Base-by-base conservation (phyloP, 1,140 invertebrate species). In the Panagrolaimus sp. region DNA sequence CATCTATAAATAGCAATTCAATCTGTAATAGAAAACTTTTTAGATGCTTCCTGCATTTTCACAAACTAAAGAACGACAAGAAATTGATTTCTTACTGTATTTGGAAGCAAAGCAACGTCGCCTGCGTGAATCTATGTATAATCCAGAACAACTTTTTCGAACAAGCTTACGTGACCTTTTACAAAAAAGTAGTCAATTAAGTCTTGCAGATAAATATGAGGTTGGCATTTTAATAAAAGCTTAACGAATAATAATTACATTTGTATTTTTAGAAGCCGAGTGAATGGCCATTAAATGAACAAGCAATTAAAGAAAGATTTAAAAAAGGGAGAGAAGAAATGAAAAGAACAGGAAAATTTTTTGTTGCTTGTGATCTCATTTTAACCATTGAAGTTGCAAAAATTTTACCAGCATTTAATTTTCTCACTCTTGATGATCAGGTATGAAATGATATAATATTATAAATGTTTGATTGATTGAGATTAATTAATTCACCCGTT, bases 361-460 rank as follows among this genome's bases (percentile, higher is more conserved):
- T 58, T 28, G 10, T 28, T 26, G 52, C 28, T 17, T 21, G 21
- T 21, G 52, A 58, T 28, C 28, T 58, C 28, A 58, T 58, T 26
- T 28, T 58, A 26, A 58, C 21, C n/a, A 58, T 58, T 58, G 52
- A 58, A 58, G 21, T 58, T 58, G 52, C 52, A 26, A 58, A 58
- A 58, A 28, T 58, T 26, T 26, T 58, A 28, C 52, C 52, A 14
- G 21, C 21, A 21, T 58, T 58, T 58, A 21, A 58, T 26, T 26
- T 26, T 26, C 52, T 58, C 4, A 58, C 21, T n/a, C 21, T 58
- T 3, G 21, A 58, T 24, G 52, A 58, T 28, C 21, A 17, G 21
- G 52, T 58, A 28, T 21, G 48, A 52, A 52, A 7, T n/a, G n/a
- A n/a, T 52, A 2, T 10, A 52, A 52, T 9, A 12, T 14, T 14